These are phyloP conservation scores for Cotesia chilonis DNA, from an alignment of 1,140 invertebrate genomes.

Conservation along the genomic window DNA sequence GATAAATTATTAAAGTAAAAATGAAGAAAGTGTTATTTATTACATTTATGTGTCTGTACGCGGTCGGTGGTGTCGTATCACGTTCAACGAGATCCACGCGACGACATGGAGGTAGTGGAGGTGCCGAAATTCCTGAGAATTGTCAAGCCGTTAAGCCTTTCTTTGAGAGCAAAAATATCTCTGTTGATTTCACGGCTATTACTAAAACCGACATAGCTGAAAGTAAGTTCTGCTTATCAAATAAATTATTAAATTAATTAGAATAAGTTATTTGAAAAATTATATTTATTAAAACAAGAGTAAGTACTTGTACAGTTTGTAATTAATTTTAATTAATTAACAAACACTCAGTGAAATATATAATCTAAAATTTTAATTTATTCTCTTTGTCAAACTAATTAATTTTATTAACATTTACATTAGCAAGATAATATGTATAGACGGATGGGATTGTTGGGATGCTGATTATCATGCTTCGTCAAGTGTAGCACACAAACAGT, in stretches of 20 bases:
- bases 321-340: too few species aligned
- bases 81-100: slow-evolving; percentile 42
- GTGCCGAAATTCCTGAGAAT: slow-evolving; percentile 26
- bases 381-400: background rate
- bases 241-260: background rate
- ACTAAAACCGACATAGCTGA: slow-evolving; percentile 12
- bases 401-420: background rate
- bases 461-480: background rate
- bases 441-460: too few species aligned
- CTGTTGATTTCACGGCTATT: slow-evolving; percentile 35
- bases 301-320: too few species aligned
- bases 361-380: background rate
- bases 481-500: background rate
- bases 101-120: slow-evolving; percentile 32
- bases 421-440: too few species aligned
- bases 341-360: too few species aligned
- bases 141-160: slow-evolving; percentile 50
- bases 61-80: slow-evolving; percentile 39
- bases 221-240: slow-evolving; percentile 36
- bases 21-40: slow-evolving; percentile 22
- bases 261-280: too few species aligned
- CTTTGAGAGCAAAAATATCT: slow-evolving; percentile 52
- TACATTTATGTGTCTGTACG: slow-evolving; percentile 33
- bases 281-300: too few species aligned
- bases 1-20: slow-evolving; percentile 8